Percentiles rank a stretch among this genome's conserved stretches.
phyloP scores from a whole-genome alignment of 2,797 vertebrate genomes.

The Halcyon badia region DNA sequence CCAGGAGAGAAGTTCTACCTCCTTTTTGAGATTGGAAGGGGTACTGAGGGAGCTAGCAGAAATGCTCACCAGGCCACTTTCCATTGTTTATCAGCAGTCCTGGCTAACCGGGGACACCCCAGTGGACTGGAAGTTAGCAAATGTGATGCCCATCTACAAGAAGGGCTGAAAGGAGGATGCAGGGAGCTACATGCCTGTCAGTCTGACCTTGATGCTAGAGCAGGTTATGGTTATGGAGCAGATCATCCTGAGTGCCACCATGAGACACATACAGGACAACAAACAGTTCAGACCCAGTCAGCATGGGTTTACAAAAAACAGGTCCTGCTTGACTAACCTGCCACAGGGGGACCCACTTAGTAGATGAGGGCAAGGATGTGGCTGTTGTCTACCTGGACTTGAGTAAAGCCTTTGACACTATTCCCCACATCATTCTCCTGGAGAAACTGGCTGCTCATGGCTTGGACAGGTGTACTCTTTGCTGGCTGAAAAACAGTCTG shows the following conservation, averaged over 20 bases:
- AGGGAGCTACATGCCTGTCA: not conserved
- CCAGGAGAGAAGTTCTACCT: not conserved
- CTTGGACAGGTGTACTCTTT: not conserved
- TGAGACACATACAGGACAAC: not conserved
- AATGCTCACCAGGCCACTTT: not conserved
- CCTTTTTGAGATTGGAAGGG: no score
- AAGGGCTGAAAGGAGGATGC: not conserved
- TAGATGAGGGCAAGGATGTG: not conserved
- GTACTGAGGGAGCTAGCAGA: not conserved
- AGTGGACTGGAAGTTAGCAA: no score
- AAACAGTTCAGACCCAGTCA: not conserved
- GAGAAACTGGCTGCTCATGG: not conserved
- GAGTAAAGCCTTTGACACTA: not conserved
- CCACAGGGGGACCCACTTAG: not conserved
- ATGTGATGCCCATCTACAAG: no score
- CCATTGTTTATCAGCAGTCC: not conserved
- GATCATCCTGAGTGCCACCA: not conserved
- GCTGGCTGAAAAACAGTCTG: not conserved
- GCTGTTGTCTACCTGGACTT: not conserved
- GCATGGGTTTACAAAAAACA: not conserved
- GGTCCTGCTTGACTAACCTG: not conserved
- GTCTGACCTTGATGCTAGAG: not conserved
- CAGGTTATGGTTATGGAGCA: not conserved
- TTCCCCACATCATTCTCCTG: not conserved
- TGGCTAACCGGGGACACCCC: not conserved